Evolutionary conservation across 2,888 invertebrate genomes (phyloP), one percentile per base, ranked within the genome.

Genomic region (Synanthedon tipuliformis): DNA sequence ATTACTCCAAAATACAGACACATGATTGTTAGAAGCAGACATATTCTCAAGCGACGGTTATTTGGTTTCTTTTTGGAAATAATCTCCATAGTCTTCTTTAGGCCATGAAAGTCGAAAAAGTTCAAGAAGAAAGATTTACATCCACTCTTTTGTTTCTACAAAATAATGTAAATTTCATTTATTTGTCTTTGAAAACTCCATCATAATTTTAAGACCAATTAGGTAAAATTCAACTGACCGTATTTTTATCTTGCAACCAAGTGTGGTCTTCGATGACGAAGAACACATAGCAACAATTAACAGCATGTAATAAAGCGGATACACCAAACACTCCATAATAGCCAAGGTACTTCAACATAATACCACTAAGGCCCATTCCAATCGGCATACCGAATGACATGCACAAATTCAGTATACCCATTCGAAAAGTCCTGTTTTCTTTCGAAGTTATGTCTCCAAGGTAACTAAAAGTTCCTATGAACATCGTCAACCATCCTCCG

Each of bases 381-480:
- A 87, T 71, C 5, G 86, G 87, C 58, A 85, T 83, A n/a, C 86
- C 85, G 2, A 85, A 62, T n/a, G 84, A 82, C 81, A 85, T 80
- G 57, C 86, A 85, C 63, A 87, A 65, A 64, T 69, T 86, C 49
- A 85, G 58, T 50, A 91, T 83, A 0, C 91, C 91, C 56, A 92
- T 80, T 51, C 92, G 77, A 53, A 89, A 80, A 0, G 92, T 92
- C 63, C 91, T 87, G 3, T 85, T 85, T 48, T 89, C 85, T 40
- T 78, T 81, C 12, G 85, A 82, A 11, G 90, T 89, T 7, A 90
- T 85, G 51, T 90, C 90, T 8, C 90, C 88, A 48, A 92, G 75
- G 68, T 91, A 91, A 60, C 90, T 90, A 70, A 89, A 89, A 52
- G 90, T 76, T 1, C 89, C 89, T 49, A 90, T 80, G 52, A 89